Percentiles rank a stretch among this genome's conserved stretches.
Evolutionary conservation across 2,888 invertebrate genomes (phyloP).

Genomic region (Cistogaster globosa): DNA sequence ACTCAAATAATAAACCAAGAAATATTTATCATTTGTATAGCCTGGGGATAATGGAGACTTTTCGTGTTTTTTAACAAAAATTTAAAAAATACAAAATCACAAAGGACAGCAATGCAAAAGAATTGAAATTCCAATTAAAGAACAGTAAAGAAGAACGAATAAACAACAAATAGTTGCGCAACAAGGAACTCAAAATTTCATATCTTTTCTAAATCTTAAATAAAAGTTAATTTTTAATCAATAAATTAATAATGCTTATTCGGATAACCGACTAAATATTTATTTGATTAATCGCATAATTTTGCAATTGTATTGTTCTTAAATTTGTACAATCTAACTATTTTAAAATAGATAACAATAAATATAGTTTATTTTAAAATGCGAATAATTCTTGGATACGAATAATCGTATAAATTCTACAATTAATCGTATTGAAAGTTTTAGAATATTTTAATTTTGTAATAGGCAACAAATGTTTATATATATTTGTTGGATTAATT

Average conservation of each 20-base stretch:
- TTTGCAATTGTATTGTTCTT: too few relatives aligned
- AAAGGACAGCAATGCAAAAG: not conserved
- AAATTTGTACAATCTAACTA: too few relatives aligned
- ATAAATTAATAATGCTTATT: not conserved
- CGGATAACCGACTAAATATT: not conserved
- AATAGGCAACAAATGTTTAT: too few relatives aligned
- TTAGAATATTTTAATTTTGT: too few relatives aligned
- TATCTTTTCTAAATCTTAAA: too few relatives aligned
- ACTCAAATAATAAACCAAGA: slow-evolving; percentile 20
- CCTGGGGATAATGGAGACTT: slow-evolving; percentile 26
- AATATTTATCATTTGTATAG: slow-evolving; percentile 11
- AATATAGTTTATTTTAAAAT: too few relatives aligned
- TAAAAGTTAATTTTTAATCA: too few relatives aligned
- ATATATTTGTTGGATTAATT: too few relatives aligned
- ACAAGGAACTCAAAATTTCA: not conserved
- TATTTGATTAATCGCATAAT: not conserved
- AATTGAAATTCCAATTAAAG: not conserved
- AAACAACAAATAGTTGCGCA: not conserved
- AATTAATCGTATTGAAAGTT: too few relatives aligned
- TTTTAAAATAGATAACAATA: too few relatives aligned
- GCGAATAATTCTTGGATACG: too few relatives aligned
- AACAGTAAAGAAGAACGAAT: not conserved
- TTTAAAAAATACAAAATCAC: slow-evolving; percentile 21
- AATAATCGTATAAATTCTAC: too few relatives aligned
- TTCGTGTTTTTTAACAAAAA: slow-evolving; percentile 20